Evolutionary conservation across 1,140 invertebrate species (phyloP), one percentile per base, ranked within the genome.

Genomic region (Fopius arisanus): DNA sequence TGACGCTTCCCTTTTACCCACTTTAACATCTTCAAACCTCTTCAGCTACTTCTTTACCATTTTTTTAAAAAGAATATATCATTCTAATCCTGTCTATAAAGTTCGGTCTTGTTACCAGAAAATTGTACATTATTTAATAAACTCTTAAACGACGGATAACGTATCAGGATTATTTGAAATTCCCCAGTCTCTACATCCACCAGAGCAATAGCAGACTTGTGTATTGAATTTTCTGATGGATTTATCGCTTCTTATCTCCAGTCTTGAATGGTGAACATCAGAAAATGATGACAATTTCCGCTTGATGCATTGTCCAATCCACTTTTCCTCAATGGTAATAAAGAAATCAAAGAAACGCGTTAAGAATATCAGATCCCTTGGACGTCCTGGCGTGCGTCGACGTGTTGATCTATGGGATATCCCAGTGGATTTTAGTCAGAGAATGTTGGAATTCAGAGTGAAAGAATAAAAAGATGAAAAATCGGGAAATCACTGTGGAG

Each of bases 371-470:
- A 63, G 67, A 59, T 23, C 67, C 33, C 29, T 40, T 23, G 67
- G 67, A 76, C 75, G 23, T 70, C 75, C 75, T 70, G 72, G 75
- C 31, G 75, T 80, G 83, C 79, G 83, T 78, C 84, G 82, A 87
- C 84, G 83, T 77, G 70, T 82, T 81, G 83, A 86, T 83, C 80
- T 86, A 86, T 86, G 80, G 78, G 51, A 12, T 5, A 7, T 54
- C 41, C 21, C 37, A 41, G 37, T 28, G n/a, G 33, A 12, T n/a
- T 67, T 67, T 41, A 41, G 21, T 41, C n/a, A 33, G 10, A 59
- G 2, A 63, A 3, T 63, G 10, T 31, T 10, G 21, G 59, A 5
- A 63, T 63, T 16, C 21, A 7, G 6, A 63, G 59, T 9, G 14
- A 7, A 31, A 28, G 28, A 63, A 59, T 21, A 5, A 10, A 12